A percentile compares a stretch with the other conserved stretches of the same genome.
Conservation (phyloP, 2,888 invertebrate species). For the Gnatocerus cornutus region DNA sequence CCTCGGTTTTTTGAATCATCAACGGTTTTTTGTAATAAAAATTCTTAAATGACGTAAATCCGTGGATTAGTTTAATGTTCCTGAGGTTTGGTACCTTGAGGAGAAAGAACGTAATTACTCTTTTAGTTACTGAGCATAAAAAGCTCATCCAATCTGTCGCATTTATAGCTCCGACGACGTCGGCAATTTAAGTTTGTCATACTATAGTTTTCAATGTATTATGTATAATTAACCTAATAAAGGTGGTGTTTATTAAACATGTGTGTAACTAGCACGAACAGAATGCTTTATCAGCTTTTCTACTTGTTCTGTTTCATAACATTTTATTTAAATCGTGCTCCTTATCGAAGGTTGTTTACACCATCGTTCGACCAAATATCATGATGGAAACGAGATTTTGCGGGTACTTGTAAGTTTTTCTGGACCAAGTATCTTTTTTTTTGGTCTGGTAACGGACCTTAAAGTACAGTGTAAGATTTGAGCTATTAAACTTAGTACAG, state of each 20-base stretch:
- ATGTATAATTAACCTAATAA: constrained; percentile 57
- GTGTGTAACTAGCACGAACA: constrained; percentile 55
- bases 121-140: constrained; percentile 41
- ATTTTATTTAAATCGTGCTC: constrained; percentile 35
- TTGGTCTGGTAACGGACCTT: constrained; percentile 13
- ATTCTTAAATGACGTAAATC: constrained; percentile 41
- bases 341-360: constrained; percentile 35
- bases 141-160: constrained; percentile 49
- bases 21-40: constrained; percentile 40
- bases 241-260: constrained; percentile 52
- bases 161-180: constrained; percentile 44
- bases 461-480: constrained; percentile 21
- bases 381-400: neutral
- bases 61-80: constrained; percentile 44
- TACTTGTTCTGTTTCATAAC: constrained; percentile 41
- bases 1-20: constrained; percentile 9
- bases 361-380: neutral
- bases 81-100: constrained; percentile 42
- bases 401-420: neutral
- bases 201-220: constrained; percentile 51
- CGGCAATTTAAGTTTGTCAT: constrained; percentile 38
- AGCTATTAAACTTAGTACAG: constrained; percentile 31
- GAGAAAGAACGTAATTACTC: constrained; percentile 40
- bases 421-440: neutral
- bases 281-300: constrained; percentile 58